Conservation (phyloP, 2,113 vertebrate species). For the Maccullochella peelii region DNA sequence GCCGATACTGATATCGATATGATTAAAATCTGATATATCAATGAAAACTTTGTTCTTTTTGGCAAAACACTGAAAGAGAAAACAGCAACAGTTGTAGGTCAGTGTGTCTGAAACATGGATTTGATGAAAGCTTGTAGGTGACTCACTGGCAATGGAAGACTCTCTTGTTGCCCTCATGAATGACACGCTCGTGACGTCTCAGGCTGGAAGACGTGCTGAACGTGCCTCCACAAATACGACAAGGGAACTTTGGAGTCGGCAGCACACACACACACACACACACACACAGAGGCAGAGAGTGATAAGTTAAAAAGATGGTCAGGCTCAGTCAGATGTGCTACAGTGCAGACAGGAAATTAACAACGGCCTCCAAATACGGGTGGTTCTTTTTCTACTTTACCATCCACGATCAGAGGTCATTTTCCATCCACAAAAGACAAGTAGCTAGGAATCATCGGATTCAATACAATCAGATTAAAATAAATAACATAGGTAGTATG, state of each 20-base stretch:
- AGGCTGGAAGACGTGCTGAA: constrained; percentile 94
- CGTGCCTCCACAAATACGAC: constrained; percentile 91
- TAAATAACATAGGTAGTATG: fast-evolving
- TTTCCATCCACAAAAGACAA: background rate
- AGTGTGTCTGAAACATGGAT: background rate
- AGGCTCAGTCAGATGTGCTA: background rate
- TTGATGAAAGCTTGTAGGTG: background rate
- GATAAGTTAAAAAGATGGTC: background rate
- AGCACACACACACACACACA: constrained; percentile 48
- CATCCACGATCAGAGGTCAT: background rate
- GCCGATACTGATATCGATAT: background rate
- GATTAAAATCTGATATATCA: background rate
- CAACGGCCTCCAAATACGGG: background rate
- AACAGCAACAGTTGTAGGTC: background rate
- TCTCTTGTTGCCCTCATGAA: constrained; percentile 93
- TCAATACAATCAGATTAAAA: background rate
- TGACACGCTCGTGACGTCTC: constrained; percentile 91
- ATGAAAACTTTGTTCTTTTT: background rate
- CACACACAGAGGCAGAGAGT: background rate
- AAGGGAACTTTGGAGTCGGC: constrained; percentile 86
- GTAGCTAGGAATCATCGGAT: background rate
- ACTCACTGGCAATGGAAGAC: constrained; percentile 94
- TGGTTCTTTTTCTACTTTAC: background rate
- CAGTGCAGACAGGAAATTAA: constrained; percentile 7
- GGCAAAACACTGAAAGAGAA: background rate